Evolutionary conservation across 2,113 vertebrate species (phyloP), one percentile per base, ranked within the genome.

Genomic region (Phasianus colchicus): DNA sequence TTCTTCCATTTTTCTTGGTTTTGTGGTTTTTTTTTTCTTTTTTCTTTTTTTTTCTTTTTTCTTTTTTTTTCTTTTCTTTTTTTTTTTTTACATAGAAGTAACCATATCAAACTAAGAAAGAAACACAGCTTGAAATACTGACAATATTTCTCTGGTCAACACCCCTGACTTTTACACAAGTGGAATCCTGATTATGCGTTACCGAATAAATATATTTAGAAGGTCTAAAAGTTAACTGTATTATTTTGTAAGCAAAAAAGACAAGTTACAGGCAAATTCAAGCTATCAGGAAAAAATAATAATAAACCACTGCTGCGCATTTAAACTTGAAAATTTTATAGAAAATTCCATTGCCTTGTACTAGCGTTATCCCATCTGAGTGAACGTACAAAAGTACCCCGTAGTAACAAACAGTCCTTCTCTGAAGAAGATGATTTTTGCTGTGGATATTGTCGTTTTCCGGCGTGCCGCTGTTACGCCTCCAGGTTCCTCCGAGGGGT

Each of bases 91-190:
- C 97, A 97, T 96, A 97, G 95, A 98, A 97, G 95, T 95, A 97
- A 97, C 86, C 97, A 97, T 97, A 97, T 97, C 95, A 97, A 97
- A 98, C 95, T 97, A 98, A 97, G 97, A 97, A 97, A 97, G 92
- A 93, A 97, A 97, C 96, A 97, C 98, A 96, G 96, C 92, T 97
- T 96, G 97, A 98, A 98, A 98, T 97, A 98, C 97, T 97, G 97
- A 98, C 97, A 97, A 96, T 97, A 96, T 93, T 92, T 96, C 95
- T 95, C 97, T 82, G 72, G 93, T 97, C 92, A 97, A 96, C 97
- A 97, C 93, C 96, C 96, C 96, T 96, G 85, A 96, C 96, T 97
- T 96, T 95, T 90, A 97, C 95, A 97, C 97, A 97, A 93, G 96
- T 97, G 96, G 97, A 97, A 96, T 97, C 97, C 96, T 94, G 96